Conservation (phyloP, 2,888 invertebrate genomes). For the Vanessa cardui region DNA sequence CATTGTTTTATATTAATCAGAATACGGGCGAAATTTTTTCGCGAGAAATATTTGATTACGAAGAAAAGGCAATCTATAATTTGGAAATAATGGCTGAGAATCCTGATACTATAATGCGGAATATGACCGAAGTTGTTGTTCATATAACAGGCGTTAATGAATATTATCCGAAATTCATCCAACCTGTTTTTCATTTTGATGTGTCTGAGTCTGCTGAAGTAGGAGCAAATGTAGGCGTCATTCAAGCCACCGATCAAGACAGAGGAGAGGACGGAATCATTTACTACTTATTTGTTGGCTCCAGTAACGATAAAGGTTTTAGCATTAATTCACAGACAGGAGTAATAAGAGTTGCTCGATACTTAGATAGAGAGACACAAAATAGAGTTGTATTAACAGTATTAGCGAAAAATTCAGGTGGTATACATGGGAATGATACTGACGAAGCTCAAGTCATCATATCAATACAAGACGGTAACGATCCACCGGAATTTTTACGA, state of each 20-base stretch:
- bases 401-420: slow-evolving; percentile 96
- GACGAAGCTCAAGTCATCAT: slow-evolving; percentile 97
- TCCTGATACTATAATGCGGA: slow-evolving; percentile 92
- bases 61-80: slow-evolving; percentile 89
- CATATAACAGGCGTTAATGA: slow-evolving; percentile 94
- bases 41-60: slow-evolving; percentile 92
- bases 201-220: slow-evolving; percentile 95
- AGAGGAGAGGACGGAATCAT: slow-evolving; percentile 93
- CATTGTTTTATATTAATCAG: slow-evolving; percentile 89
- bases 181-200: slow-evolving; percentile 95
- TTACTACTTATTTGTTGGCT: slow-evolving; percentile 95
- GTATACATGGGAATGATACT: slow-evolving; percentile 96
- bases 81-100: slow-evolving; percentile 92
- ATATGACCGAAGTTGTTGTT: slow-evolving; percentile 87
- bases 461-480: slow-evolving; percentile 97
- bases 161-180: slow-evolving; percentile 93
- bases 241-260: slow-evolving; percentile 95
- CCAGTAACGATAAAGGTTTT: slow-evolving; percentile 96
- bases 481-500: slow-evolving; percentile 96
- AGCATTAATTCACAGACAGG: slow-evolving; percentile 92
- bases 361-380: slow-evolving; percentile 93
- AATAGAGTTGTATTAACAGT: slow-evolving; percentile 94
- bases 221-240: slow-evolving; percentile 91
- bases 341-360: slow-evolving; percentile 90
- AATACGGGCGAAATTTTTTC: slow-evolving; percentile 90